Percentiles rank a stretch among this genome's conserved stretches.
Evolutionary conservation across 2,113 vertebrate genomes (phyloP).

Genomic region (Aphelocoma coerulescens): DNA sequence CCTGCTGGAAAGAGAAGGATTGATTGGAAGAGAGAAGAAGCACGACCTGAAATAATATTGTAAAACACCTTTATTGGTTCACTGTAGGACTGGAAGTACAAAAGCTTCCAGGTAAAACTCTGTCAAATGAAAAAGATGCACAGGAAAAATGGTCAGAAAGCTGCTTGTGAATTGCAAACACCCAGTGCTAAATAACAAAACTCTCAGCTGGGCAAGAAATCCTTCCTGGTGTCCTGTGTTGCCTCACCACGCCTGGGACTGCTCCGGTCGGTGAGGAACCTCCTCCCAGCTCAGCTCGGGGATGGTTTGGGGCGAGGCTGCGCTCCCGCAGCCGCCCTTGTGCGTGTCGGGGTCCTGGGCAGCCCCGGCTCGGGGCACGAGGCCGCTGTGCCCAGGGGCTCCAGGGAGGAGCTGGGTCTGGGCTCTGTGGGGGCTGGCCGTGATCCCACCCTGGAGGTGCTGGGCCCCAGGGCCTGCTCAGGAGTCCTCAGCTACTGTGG

Average conservation of each 20-base stretch:
- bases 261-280: neutral
- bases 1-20: neutral
- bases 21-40: neutral
- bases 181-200: neutral
- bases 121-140: neutral
- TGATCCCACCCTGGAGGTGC: neutral
- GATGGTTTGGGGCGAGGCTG: accelerated
- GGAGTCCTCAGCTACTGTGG: accelerated
- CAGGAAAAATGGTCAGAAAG: neutral
- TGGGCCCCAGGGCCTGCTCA: neutral
- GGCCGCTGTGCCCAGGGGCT: neutral
- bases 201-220: neutral
- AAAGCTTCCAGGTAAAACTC: constrained; percentile 19
- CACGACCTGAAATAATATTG: neutral
- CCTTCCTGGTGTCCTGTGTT: neutral
- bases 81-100: neutral
- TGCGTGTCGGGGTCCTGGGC: neutral
- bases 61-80: constrained; percentile 41
- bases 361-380: neutral
- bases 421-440: accelerated
- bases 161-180: neutral
- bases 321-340: neutral
- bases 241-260: neutral
- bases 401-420: neutral
- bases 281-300: neutral